Percentiles rank a stretch among this genome's conserved stretches.
Evolutionary conservation across 35 echinoderm and acorn worm genomes (phyloP).

Genomic region (Chiridota heheva): DNA sequence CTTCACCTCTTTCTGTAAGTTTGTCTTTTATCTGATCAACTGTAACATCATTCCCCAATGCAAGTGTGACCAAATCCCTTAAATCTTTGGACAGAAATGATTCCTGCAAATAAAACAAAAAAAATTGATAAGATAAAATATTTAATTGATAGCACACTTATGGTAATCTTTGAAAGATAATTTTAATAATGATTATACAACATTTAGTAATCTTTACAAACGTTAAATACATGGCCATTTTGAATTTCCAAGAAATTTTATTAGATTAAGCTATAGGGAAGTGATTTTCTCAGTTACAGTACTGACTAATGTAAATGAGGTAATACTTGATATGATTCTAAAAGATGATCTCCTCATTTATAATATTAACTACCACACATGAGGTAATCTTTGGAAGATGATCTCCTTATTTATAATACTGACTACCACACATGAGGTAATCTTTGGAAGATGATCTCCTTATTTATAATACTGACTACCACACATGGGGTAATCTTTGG

Average conservation of each 20-base stretch:
- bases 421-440: too few species aligned
- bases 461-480: too few species aligned
- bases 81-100: slow-evolving; percentile 64
- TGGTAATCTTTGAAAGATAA: background rate
- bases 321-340: too few species aligned
- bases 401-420: too few species aligned
- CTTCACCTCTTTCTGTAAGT: slow-evolving; percentile 58
- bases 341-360: too few species aligned
- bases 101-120: slow-evolving; percentile 43
- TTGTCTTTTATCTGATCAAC: slow-evolving; percentile 40
- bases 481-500: too few species aligned
- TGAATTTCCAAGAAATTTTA: background rate
- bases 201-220: background rate
- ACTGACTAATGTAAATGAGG: background rate
- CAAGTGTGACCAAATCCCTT: slow-evolving; percentile 55
- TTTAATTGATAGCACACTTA: background rate
- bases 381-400: too few species aligned
- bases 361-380: too few species aligned
- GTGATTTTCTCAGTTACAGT: background rate
- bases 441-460: too few species aligned
- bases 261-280: background rate
- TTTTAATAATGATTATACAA: background rate
- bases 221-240: background rate
- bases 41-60: slow-evolving; percentile 28
- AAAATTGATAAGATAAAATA: background rate